Base-by-base conservation (phyloP, 2,113 vertebrate genomes). In the Rana temporaria region DNA sequence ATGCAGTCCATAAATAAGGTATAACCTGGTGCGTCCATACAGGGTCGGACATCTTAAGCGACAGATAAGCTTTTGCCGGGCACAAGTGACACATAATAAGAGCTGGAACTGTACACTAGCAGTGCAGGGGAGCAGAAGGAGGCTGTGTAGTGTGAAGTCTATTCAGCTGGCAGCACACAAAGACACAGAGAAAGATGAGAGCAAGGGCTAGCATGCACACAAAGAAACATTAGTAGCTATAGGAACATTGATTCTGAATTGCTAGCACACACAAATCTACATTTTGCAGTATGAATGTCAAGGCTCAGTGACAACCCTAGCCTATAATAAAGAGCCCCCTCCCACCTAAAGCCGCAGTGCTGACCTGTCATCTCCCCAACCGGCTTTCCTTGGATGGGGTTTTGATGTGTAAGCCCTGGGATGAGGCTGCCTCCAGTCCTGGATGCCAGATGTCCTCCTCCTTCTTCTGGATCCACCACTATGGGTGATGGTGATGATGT, bases 341-440 rank as follows among this genome's bases (percentile, higher is more conserved):
- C 32, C 17, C 48, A 17, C 78, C 73, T 60, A 16, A 30, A 76
- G 59, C 73, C 78, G 79, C 79, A 81, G 59, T 81, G 68, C 79
- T 81, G 78, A 80, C 78, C 78, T 80, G 78, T 80, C 78, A 80
- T 70, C 7, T 71, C 66, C 68, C 62, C 32, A 16, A 30, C 57
- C 30, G 30, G 19, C 17, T 57, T 19, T 57, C n/a, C 22, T 12
- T 19, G 4, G 71, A 19, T 34, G 26, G 34, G 30, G 20, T 42
- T 32, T 19, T 19, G 78, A 68, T 42, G 32, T 19, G 34, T 4
- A 52, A 26, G 22, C 22, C 20, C 32, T 15, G 15, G 30, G 30
- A 38, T 38, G 20, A 16, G 6, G n/a, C n/a, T n/a, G n/a, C n/a
- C n/a, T n/a, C n/a, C n/a, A n/a, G n/a, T n/a, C n/a, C n/a, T n/a